A percentile compares a stretch with the other conserved stretches of the same genome.
Evolutionary conservation across 2,113 vertebrate species (phyloP).

Genomic region (Trichechus manatus): DNA sequence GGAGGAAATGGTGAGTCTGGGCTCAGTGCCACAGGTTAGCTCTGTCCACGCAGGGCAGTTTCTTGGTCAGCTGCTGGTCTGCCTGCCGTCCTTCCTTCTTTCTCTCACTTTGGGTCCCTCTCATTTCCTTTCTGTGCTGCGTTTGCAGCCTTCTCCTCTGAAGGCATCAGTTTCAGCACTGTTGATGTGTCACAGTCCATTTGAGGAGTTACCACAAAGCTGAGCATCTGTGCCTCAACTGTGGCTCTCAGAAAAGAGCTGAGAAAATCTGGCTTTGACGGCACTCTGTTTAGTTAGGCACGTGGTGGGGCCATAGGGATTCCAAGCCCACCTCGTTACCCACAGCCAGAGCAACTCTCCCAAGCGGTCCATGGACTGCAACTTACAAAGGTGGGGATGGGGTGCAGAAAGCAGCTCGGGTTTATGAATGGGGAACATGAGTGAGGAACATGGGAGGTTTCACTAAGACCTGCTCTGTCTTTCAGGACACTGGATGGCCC

Average conservation of each 20-base stretch:
- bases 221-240: fast-evolving
- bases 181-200: background rate
- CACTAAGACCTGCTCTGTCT: background rate
- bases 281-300: background rate
- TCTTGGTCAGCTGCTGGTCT: background rate
- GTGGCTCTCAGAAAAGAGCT: background rate
- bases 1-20: background rate
- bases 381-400: background rate
- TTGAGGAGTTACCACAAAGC: background rate
- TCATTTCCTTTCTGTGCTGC: background rate
- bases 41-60: background rate
- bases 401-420: background rate
- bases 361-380: background rate
- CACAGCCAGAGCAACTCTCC: background rate
- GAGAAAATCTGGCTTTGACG: background rate
- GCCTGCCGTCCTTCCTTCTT: background rate
- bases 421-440: background rate
- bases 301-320: background rate
- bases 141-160: background rate
- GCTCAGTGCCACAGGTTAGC: background rate
- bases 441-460: background rate
- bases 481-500: background rate
- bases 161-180: background rate
- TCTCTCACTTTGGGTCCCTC: background rate
- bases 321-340: background rate